A percentile compares a stretch with the other conserved stretches of the same genome.
phyloP scores from a whole-genome alignment of 2,113 vertebrate genomes.

The Lipophrys pholis region DNA sequence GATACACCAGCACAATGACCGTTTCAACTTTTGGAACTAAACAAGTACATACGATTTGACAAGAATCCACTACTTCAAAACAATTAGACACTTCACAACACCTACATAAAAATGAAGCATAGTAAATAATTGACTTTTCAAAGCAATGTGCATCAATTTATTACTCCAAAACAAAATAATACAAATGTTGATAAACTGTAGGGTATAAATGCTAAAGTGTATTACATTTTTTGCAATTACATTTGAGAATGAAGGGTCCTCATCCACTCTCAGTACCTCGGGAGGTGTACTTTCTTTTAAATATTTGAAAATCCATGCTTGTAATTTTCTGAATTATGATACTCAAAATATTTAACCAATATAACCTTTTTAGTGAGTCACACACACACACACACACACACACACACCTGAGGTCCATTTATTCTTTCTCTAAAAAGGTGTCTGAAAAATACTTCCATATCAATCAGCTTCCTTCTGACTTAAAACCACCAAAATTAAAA shows the following conservation, averaged over 20 bases:
- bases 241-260: not conserved
- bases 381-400: conserved; percentile 34
- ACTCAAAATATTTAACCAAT: conserved; percentile 25
- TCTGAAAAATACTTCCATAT: conserved; percentile 33
- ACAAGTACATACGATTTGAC: not conserved
- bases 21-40: conserved; percentile 6
- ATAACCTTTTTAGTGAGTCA: conserved; percentile 26
- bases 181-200: not conserved
- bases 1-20: not conserved
- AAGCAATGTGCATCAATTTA: not conserved
- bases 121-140: not conserved
- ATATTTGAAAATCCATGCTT: conserved; percentile 12
- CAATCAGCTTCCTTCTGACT: conserved; percentile 19
- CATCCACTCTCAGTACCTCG: conserved; percentile 20
- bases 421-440: conserved; percentile 27
- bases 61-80: not conserved
- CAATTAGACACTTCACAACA: not conserved
- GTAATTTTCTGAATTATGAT: conserved; percentile 27
- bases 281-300: conserved; percentile 4
- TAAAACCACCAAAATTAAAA: conserved; percentile 31
- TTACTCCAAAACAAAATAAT: not conserved
- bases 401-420: conserved; percentile 29
- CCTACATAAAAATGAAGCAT: not conserved
- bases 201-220: no score
- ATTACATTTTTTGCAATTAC: not conserved